phyloP scores from a whole-genome alignment of 2,113 vertebrate species.

The Hirundichthys speculiger region DNA sequence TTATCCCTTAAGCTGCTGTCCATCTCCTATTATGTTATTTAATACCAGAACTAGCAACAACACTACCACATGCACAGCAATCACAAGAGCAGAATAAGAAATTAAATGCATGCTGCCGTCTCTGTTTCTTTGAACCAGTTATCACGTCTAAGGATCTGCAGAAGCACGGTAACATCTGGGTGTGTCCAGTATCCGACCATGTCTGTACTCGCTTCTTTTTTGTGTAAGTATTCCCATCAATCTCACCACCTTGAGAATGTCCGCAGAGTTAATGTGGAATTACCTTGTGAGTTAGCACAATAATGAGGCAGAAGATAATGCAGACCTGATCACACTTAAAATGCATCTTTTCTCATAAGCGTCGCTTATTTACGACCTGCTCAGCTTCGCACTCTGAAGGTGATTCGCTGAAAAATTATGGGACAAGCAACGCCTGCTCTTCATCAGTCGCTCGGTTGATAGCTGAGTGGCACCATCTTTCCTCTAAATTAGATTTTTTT shows the following conservation, averaged over 20 bases:
- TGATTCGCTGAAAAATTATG: background rate
- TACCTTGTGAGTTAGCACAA: background rate
- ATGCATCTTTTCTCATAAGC: slow-evolving; percentile 1
- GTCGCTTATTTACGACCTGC: slow-evolving; percentile 9
- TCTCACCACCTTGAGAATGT: background rate
- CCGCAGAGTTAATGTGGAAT: background rate
- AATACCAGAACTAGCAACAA: too few species aligned
- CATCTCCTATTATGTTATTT: too few species aligned
- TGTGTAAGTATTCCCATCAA: slow-evolving; percentile 86
- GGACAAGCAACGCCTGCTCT: background rate
- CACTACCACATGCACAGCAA: background rate
- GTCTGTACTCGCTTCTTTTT: slow-evolving; percentile 99
- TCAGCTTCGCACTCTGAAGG: background rate
- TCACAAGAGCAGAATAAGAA: background rate
- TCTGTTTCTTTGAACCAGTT: slow-evolving; percentile 77
- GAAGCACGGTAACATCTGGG: slow-evolving; percentile 99
- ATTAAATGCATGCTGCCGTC: background rate
- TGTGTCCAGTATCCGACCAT: slow-evolving; percentile 97
- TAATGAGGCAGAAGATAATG: background rate
- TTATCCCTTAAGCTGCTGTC: too few species aligned
- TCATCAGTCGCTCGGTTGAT: slow-evolving; percentile 6
- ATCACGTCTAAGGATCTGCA: slow-evolving; percentile 99
- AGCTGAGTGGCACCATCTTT: background rate
- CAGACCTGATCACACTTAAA: slow-evolving; percentile 1
- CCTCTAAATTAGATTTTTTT: background rate